These are phyloP conservation scores for Proctacanthus coquilletti DNA, from an alignment of 1,140 invertebrate genomes.

Conservation along the genomic window DNA sequence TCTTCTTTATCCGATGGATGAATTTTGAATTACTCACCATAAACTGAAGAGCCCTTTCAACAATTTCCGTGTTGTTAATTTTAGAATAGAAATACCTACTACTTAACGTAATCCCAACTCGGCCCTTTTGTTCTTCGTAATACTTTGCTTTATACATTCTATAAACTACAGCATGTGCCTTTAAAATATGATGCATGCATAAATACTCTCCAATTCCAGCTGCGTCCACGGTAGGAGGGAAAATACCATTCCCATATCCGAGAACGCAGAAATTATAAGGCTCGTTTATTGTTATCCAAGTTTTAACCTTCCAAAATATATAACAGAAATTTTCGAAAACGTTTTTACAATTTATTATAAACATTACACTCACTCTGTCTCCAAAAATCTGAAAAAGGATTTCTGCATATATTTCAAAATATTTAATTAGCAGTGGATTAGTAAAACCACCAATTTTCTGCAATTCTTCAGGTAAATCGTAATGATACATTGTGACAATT, in stretches of 20 bases:
- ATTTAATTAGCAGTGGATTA: constrained; percentile 32
- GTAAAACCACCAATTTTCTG: constrained; percentile 43
- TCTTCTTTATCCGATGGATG: background rate
- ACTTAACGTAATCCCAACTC: constrained; percentile 35
- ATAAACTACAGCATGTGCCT: constrained; percentile 38
- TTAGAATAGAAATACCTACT: constrained; percentile 34
- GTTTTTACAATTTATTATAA: no score
- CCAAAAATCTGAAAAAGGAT: constrained; percentile 34
- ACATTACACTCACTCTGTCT: no score
- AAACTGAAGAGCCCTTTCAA: constrained; percentile 36
- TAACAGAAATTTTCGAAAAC: no score
- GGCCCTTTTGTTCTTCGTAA: constrained; percentile 22
- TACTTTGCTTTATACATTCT: constrained; percentile 26
- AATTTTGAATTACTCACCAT: constrained; percentile 16
- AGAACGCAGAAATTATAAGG: background rate
- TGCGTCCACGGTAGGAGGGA: constrained; percentile 27
- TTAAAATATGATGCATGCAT: constrained; percentile 35
- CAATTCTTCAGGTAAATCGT: constrained; percentile 38
- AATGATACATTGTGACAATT: constrained; percentile 40
- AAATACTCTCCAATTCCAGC: constrained; percentile 33
- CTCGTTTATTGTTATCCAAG: background rate
- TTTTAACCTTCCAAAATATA: no score
- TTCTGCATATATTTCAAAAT: constrained; percentile 38
- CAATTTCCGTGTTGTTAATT: constrained; percentile 16
- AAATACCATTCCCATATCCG: constrained; percentile 25